Evolutionary conservation across 1,140 invertebrate species (phyloP).

Genomic region (Orius insidiosus): DNA sequence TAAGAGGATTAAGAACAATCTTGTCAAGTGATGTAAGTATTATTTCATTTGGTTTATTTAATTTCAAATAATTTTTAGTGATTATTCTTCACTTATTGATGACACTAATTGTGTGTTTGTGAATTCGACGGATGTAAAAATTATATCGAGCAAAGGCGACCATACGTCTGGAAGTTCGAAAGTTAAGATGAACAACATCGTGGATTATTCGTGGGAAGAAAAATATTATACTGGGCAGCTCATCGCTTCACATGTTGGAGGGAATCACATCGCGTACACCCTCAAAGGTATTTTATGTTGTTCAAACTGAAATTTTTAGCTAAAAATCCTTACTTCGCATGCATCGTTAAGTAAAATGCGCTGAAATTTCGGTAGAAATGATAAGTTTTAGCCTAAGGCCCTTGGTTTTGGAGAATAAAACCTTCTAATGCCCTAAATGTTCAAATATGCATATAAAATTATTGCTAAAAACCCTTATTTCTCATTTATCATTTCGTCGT

Average conservation of each 20-base stretch:
- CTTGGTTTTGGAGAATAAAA: too few species aligned
- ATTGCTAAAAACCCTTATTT: too few species aligned
- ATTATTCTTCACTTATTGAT: conserved; percentile 29
- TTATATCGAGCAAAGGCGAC: conserved; percentile 46
- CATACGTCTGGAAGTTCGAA: conserved; percentile 66
- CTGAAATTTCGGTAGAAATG: too few species aligned
- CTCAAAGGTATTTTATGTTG: conserved; percentile 52
- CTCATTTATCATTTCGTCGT: too few species aligned
- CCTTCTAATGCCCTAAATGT: too few species aligned
- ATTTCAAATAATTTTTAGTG: neutral
- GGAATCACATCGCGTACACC: conserved; percentile 74
- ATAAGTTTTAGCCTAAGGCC: too few species aligned
- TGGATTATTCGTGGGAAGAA: conserved; percentile 84
- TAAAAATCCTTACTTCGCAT: too few species aligned
- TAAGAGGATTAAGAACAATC: too few species aligned
- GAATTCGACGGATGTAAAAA: conserved; percentile 45
- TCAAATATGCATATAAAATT: too few species aligned
- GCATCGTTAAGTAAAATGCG: too few species aligned
- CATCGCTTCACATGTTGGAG: conserved; percentile 71
- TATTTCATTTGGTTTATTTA: too few species aligned
- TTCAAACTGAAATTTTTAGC: neutral
- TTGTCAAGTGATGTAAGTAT: too few species aligned
- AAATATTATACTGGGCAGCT: conserved; percentile 70
- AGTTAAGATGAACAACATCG: conserved; percentile 76
- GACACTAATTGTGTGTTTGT: conserved; percentile 48